Percentiles rank a stretch among this genome's conserved stretches.
Conservation (phyloP, 2,113 vertebrate genomes). For the Aleadryas rufinucha region DNA sequence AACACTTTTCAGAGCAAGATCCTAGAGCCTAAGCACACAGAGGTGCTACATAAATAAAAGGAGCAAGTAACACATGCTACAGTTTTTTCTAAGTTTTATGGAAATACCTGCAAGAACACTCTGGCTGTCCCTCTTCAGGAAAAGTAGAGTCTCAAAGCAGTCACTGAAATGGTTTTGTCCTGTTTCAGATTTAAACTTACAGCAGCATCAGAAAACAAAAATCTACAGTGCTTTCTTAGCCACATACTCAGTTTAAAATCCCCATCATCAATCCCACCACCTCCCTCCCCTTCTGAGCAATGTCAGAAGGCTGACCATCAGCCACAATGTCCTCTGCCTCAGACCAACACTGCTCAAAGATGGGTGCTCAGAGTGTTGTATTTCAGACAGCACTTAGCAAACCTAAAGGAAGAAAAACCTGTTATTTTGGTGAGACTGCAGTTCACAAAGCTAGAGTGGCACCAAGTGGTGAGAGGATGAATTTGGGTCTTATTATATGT, state of each 20-base stretch:
- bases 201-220: neutral
- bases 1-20: neutral
- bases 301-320: neutral
- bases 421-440: neutral
- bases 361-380: neutral
- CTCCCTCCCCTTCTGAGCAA: neutral
- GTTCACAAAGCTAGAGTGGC: constrained; percentile 73
- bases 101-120: neutral
- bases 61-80: neutral
- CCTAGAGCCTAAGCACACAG: neutral
- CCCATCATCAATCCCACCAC: neutral
- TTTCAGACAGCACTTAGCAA: constrained; percentile 50
- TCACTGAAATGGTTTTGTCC: neutral
- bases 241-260: neutral
- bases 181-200: neutral
- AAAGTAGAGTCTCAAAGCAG: neutral
- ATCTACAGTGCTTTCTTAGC: neutral
- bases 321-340: neutral
- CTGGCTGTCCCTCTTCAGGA: constrained; percentile 14
- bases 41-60: neutral
- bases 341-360: neutral
- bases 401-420: neutral
- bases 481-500: neutral
- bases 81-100: neutral
- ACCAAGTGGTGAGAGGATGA: constrained; percentile 71